These are phyloP conservation scores for Gila robusta DNA, from an alignment of 2,797 vertebrate species.

Conservation along the genomic window DNA sequence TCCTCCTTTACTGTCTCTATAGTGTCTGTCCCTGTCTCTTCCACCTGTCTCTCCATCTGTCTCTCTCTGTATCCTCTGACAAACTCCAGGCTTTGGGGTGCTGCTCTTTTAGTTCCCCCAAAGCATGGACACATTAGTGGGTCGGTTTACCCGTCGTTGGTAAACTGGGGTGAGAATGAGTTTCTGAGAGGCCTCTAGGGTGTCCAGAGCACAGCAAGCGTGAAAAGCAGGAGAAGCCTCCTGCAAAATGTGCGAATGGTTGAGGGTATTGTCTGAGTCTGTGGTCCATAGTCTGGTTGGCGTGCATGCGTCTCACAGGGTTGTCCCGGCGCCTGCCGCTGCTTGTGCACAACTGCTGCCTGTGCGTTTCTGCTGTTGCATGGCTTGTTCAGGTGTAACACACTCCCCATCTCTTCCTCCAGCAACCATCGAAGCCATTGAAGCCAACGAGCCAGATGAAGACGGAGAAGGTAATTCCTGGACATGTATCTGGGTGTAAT, in stretches of 20 bases:
- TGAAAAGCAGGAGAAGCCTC: constrained; percentile 23
- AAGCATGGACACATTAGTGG: constrained; percentile 62
- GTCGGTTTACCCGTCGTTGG: constrained; percentile 52
- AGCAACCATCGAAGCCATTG: constrained; percentile 89
- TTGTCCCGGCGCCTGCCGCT: constrained; percentile 56
- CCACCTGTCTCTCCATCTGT: constrained; percentile 55
- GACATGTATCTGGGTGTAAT: constrained; percentile 48
- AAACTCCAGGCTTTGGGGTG: constrained; percentile 63
- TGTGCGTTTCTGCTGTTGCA: constrained; percentile 76
- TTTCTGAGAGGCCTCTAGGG: constrained; percentile 38
- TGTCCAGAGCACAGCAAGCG: constrained; percentile 1
- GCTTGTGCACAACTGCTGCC: constrained; percentile 72
- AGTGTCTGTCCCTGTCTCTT: constrained; percentile 53
- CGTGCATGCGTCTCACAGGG: constrained; percentile 65
- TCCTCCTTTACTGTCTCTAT: constrained; percentile 18
- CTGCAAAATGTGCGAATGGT: constrained; percentile 35
- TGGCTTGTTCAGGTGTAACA: constrained; percentile 83
- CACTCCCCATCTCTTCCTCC: constrained; percentile 78
- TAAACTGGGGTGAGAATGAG: constrained; percentile 62
- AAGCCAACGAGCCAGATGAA: constrained; percentile 83
- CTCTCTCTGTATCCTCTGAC: constrained; percentile 61
- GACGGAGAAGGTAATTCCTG: constrained; percentile 84
- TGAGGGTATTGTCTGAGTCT: constrained; percentile 56
- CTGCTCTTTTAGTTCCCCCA: constrained; percentile 57
- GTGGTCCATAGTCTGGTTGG: constrained; percentile 68